These are phyloP conservation scores for Poicephalus meyeri DNA, from an alignment of 2,113 vertebrate species.

Conservation along the genomic window DNA sequence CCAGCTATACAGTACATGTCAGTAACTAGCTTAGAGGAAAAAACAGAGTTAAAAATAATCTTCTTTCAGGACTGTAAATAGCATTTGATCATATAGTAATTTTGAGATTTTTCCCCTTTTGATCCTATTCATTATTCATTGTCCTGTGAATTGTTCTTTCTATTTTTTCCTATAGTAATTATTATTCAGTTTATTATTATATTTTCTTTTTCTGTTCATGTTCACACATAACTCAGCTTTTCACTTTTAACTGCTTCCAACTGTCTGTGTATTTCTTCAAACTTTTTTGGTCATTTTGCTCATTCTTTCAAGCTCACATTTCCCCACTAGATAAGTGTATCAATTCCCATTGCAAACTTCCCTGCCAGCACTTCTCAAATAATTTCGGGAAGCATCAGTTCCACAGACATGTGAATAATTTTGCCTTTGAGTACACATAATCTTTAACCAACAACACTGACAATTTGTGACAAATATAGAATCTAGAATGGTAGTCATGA, in stretches of 20 bases:
- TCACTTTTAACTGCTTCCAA: slow-evolving; percentile 5
- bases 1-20: not conserved
- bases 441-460: not conserved
- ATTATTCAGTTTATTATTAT: not conserved
- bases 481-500: slow-evolving; percentile 20
- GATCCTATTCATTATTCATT: not conserved
- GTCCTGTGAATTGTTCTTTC: not conserved
- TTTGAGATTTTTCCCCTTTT: slow-evolving; percentile 1
- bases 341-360: not conserved
- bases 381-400: slow-evolving; percentile 15
- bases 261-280: not conserved
- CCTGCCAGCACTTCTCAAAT: not conserved
- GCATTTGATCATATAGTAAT: not conserved
- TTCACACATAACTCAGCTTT: not conserved
- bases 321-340: not conserved
- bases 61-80: not conserved
- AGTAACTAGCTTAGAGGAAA: not conserved
- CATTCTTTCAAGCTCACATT: not conserved
- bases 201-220: not conserved
- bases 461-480: not conserved
- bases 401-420: not conserved
- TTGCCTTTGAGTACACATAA: not conserved
- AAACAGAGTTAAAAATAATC: not conserved
- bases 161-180: not conserved
- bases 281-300: not conserved